Conservation (phyloP, 2,888 invertebrate species). For the Proisotoma minuta region DNA sequence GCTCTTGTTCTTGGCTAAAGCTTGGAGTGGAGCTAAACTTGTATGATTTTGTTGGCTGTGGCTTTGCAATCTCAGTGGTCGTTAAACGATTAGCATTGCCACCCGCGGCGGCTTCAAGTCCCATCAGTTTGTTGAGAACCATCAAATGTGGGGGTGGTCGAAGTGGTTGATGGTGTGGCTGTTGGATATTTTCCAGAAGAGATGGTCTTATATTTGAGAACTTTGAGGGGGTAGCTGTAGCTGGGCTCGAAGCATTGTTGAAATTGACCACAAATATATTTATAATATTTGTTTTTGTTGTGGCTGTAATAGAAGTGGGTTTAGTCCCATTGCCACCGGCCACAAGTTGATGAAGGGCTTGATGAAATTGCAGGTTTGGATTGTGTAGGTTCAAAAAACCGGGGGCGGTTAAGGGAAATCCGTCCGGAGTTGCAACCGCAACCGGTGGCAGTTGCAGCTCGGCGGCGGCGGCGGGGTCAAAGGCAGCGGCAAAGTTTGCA, state of each 20-base stretch:
- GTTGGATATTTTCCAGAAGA: conserved; percentile 25
- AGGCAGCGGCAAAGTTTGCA: conserved; percentile 31
- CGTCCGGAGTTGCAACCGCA: conserved; percentile 45
- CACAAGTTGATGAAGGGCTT: conserved; percentile 46
- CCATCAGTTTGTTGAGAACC: conserved; percentile 35
- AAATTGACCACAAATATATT: conserved; percentile 47
- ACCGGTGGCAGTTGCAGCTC: conserved; percentile 43
- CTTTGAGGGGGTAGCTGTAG: neutral
- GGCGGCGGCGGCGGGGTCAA: conserved; percentile 41
- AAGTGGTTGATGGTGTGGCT: conserved; percentile 2
- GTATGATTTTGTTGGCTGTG: conserved; percentile 1
- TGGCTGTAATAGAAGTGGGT: conserved; percentile 45
- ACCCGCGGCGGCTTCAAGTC: conserved; percentile 21
- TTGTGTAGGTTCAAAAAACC: conserved; percentile 43
- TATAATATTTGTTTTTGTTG: conserved; percentile 47
- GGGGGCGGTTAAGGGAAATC: conserved; percentile 43
- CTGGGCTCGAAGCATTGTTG: conserved; percentile 24
- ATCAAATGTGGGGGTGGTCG: conserved; percentile 16
- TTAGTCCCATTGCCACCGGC: conserved; percentile 47
- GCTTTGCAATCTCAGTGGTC: conserved; percentile 9
- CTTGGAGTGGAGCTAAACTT: neutral
- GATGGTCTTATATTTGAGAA: conserved; percentile 18
- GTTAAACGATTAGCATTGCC: conserved; percentile 15
- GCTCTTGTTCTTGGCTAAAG: neutral
- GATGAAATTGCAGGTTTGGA: conserved; percentile 47